These are phyloP conservation scores for Arbacia lixula DNA, from an alignment of 53 echinoderm and acorn worm genomes.

Conservation along the genomic window DNA sequence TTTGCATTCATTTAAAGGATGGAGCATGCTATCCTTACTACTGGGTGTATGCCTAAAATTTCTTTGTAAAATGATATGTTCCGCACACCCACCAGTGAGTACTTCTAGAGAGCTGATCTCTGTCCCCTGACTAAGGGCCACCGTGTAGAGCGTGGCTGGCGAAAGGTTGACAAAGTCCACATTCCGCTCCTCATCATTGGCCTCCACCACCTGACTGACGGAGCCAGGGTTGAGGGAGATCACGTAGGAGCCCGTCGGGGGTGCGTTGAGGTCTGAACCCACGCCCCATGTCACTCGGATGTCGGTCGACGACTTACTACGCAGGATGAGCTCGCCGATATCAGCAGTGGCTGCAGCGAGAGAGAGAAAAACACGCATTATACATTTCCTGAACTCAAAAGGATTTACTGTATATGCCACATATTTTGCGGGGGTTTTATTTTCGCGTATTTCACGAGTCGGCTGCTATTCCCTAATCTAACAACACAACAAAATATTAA, in stretches of 20 bases:
- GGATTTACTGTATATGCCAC: too few species aligned
- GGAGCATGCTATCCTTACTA: too few species aligned
- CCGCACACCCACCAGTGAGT: constrained; percentile 1
- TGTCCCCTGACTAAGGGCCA: not conserved
- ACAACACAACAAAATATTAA: too few species aligned
- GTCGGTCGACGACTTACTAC: not conserved
- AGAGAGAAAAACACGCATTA: not conserved
- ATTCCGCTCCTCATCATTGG: constrained; percentile 21
- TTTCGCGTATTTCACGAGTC: too few species aligned
- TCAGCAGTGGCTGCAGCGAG: not conserved
- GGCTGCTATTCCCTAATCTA: too few species aligned
- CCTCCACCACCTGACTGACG: not conserved
- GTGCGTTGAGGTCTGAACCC: not conserved
- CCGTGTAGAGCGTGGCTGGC: constrained; percentile 29
- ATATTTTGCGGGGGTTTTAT: too few species aligned
- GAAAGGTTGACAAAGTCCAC: not conserved
- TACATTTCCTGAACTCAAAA: not conserved
- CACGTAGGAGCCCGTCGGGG: not conserved
- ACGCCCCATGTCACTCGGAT: constrained; percentile 37
- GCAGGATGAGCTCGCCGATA: constrained; percentile 7
- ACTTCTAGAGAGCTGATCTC: not conserved
- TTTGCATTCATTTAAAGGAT: too few species aligned
- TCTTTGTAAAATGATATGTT: too few species aligned
- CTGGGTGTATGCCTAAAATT: too few species aligned
- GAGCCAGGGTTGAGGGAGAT: not conserved